phyloP scores from a whole-genome alignment of 2,888 invertebrate species.

The Lysandra coridon region DNA sequence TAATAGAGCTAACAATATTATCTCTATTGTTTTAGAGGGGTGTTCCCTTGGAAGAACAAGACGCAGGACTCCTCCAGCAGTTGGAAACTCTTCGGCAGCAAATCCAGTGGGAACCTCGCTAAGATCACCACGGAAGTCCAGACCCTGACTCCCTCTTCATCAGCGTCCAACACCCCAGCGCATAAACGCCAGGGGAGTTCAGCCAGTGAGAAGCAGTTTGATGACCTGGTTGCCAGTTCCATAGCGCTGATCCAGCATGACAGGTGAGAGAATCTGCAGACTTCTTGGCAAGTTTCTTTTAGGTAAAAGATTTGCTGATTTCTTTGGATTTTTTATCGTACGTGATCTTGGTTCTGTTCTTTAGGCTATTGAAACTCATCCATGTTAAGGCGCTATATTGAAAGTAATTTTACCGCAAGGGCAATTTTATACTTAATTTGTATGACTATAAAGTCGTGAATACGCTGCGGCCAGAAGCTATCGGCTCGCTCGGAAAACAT shows the following conservation, averaged over 20 bases:
- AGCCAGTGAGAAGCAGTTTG: conserved; percentile 77
- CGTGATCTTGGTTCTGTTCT: too few species aligned
- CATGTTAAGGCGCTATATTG: too few species aligned
- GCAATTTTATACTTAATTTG: too few species aligned
- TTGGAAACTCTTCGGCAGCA: conserved; percentile 71
- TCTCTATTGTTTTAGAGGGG: conserved; percentile 71
- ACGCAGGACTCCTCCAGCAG: neutral
- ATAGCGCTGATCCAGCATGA: conserved; percentile 87
- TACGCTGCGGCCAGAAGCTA: too few species aligned
- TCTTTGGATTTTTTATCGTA: too few species aligned
- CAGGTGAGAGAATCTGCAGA: conserved; percentile 59
- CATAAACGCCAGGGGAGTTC: conserved; percentile 73
- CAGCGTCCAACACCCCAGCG: conserved; percentile 67
- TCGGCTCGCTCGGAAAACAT: too few species aligned
- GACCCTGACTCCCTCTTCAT: conserved; percentile 61
- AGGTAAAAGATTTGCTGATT: too few species aligned
- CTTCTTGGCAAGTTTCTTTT: too few species aligned
- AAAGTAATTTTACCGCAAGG: too few species aligned
- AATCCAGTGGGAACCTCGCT: conserved; percentile 63
- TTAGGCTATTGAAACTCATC: too few species aligned
- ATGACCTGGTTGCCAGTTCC: conserved; percentile 84
- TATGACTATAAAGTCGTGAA: too few species aligned
- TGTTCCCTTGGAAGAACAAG: conserved; percentile 75
- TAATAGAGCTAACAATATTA: conserved; percentile 1
- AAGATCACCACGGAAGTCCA: conserved; percentile 59